Base-by-base conservation (phyloP, 2,888 invertebrate genomes). In the Nephrocerus scutellatus region DNA sequence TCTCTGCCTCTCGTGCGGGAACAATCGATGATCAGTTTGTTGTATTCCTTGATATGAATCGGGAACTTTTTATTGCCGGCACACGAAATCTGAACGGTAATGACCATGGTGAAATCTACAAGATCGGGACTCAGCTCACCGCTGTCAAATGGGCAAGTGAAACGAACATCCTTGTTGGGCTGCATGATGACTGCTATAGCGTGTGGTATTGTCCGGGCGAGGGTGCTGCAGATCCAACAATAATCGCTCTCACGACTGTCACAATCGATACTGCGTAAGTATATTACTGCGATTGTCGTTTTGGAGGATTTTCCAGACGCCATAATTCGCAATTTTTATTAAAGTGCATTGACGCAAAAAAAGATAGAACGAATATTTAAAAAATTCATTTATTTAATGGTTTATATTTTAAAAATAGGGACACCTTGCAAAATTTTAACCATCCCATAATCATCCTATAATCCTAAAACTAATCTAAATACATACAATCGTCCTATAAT, bases 1-100 rank as follows among this genome's bases (percentile, higher is more conserved):
- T 97, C 12, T 81, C 86, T 0, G 70, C 96, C 28, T 91, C 91
- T 62, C 86, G 92, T 60, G 81, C 85, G 38, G 92, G 91, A 1
- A 75, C 80, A 0, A 62, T 80, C 0, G 77, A 75, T 22, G 88
- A 89, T 54, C 77, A 96, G 47, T 84, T 84, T 55, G 68, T 96
- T 29, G 91, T 91, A 1, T 72, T 96, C 41, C 73, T 96, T 18
- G 97, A 98, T 68, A 79, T 77, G 54, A 92, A 92, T 60, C 77
- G 82, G 53, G 95, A 96, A 66, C 71, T 96, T 12, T 88, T 84
- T 62, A 74, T 96, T 13, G 77, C 88, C 4, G 77, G 84, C 41
- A 55, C 62, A 2, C 48, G 60, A 2, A 62, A 59, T 31, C 38
- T 60, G 2, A 59, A 41, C 34, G 50, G 51, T 0, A 47, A 41